Base-by-base conservation (phyloP, 2,113 vertebrate species). In the Machaerirhynchus nigripectus region DNA sequence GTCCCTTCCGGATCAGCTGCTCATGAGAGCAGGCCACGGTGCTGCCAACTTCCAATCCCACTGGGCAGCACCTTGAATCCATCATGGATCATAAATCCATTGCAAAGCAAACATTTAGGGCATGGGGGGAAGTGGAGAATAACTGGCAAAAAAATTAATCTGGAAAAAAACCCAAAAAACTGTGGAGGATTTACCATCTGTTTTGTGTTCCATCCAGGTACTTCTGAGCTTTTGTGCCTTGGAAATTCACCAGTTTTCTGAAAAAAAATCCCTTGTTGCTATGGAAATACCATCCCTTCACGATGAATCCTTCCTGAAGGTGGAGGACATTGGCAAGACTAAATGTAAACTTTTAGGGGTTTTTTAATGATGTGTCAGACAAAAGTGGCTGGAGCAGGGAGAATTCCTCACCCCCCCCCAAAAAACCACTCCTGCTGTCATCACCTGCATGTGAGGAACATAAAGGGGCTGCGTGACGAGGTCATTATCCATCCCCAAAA, bases 131-230 rank as follows among this genome's bases (percentile, higher is more conserved):
- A 35, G 53, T n/a, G 71, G 87, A 65, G 81, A 79, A 69, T 87
- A 94, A 87, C 52, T 79, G 68, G 86, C 46, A 71, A 35, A 93
- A 95, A 84, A 97, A 95, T 46, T n/a, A 86, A 84, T 85, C 69
- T 33, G 71, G 42, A 17, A 33, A 33, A n/a, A 52, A 52, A 71
- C n/a, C n/a, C n/a, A n/a, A 89, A 8, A 57, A 19, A 84, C 87
- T 95, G 64, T 42, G 20, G 74, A 97, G 88, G 97, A 87, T 97
- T 98, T 97, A 98, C 98, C 98, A 97, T 98, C 97, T 98, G 98
- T 98, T 98, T 98, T 98, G 93, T 94, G 98, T 98, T 98, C 98
- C 86, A 96, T 97, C 98, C 98, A 98, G 96, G 98, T 97, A 97
- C 84, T 98, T 96, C 98, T 98, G 96, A 96, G 97, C 80, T 89